Conservation (phyloP, 1,140 invertebrate genomes). For the Aphelenchoides fujianensis region DNA sequence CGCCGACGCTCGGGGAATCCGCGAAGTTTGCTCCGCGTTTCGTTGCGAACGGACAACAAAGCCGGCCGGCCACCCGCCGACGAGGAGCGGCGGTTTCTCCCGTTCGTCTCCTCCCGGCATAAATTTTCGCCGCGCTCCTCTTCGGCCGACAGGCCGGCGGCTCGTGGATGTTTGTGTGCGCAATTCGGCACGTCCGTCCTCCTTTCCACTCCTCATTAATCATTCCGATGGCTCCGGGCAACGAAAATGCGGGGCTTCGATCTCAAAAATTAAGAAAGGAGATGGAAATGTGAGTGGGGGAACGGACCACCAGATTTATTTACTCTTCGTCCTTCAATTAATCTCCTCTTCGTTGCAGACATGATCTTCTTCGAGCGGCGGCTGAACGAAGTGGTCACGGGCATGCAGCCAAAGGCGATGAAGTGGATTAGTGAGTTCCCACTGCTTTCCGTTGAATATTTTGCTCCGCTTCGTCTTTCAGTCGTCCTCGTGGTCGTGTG, state of each 20-base stretch:
- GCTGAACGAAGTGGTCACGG: conserved; percentile 15
- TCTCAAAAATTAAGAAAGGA: background rate
- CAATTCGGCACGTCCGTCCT: background rate
- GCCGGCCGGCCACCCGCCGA: no score
- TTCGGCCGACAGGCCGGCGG: no score
- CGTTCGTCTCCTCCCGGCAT: no score
- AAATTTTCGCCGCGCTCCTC: no score
- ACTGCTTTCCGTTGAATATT: conserved; percentile 6
- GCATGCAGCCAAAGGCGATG: conserved; percentile 17
- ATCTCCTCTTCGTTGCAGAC: conserved; percentile 10
- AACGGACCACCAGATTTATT: background rate
- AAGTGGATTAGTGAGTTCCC: conserved; percentile 15
- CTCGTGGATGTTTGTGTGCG: background rate
- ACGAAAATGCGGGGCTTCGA: no score
- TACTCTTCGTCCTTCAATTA: background rate
- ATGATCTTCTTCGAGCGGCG: conserved; percentile 23
- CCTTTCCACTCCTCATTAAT: no score
- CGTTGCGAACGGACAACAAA: no score
- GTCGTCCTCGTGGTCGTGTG: conserved; percentile 3
- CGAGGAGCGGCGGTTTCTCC: no score
- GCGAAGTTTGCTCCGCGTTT: no score
- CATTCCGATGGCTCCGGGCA: no score
- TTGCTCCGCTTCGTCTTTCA: background rate
- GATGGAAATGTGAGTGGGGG: background rate
- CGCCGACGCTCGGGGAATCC: no score